phyloP scores from a whole-genome alignment of 2,888 invertebrate species.

The Hirtodrosophila alboralis region DNA sequence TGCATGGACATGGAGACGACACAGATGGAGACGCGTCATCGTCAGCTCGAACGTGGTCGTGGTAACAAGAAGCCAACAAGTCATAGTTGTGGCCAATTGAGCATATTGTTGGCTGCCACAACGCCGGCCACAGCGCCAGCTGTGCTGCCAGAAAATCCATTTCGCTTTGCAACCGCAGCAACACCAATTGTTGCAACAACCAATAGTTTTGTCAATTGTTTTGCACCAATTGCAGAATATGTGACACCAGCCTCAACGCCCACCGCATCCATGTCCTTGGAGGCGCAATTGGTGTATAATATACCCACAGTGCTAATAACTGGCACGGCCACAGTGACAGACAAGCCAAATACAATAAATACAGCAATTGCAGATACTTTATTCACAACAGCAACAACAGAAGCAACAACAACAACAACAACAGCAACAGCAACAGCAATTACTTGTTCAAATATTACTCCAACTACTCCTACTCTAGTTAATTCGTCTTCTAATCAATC shows the following conservation, averaged over 20 bases:
- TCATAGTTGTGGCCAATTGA: slow-evolving; percentile 61
- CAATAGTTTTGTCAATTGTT: slow-evolving; percentile 61
- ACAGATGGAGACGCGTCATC: slow-evolving; percentile 20
- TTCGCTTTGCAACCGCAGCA: slow-evolving; percentile 46
- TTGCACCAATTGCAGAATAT: slow-evolving; percentile 75
- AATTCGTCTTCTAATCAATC: slow-evolving; percentile 64
- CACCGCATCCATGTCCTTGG: slow-evolving; percentile 1
- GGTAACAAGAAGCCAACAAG: slow-evolving; percentile 52
- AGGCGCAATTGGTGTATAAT: slow-evolving; percentile 40
- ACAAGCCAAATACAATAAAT: slow-evolving; percentile 8
- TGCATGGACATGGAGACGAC: slow-evolving; percentile 66
- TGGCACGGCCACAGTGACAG: slow-evolving; percentile 21
- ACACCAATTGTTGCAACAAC: neutral
- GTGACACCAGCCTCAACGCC: slow-evolving; percentile 15
- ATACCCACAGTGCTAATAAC: slow-evolving; percentile 60
- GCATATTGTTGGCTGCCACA: slow-evolving; percentile 45
- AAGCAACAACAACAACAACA: slow-evolving; percentile 19
- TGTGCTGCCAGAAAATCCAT: slow-evolving; percentile 58
- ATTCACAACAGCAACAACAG: slow-evolving; percentile 5
- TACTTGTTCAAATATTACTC: slow-evolving; percentile 42
- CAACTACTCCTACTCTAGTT: no score
- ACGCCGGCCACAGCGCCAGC: slow-evolving; percentile 63
- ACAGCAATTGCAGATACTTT: slow-evolving; percentile 14
- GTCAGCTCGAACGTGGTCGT: slow-evolving; percentile 14
- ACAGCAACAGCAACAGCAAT: slow-evolving; percentile 22